Base-by-base conservation (phyloP, 2,888 invertebrate genomes). In the Dryadula phaetusa region DNA sequence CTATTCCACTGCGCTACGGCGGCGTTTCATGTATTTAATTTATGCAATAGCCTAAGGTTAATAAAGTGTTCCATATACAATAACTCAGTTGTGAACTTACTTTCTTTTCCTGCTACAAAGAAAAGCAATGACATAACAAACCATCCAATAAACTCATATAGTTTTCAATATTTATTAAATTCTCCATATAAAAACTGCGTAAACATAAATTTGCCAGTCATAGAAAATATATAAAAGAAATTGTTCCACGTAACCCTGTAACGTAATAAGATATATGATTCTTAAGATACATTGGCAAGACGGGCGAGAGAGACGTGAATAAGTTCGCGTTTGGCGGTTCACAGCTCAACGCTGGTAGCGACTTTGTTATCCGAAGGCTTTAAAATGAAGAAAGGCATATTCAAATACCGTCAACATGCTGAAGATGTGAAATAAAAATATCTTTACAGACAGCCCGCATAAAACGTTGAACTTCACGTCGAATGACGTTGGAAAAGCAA, bases 351-450 rank as follows among this genome's bases (percentile, higher is more conserved):
- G 22, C 37, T 22, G 20, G n/a, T n/a, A 14, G 18, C 34, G 18
- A 20, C 14, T 54, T 54, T 37, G n/a, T 54, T 37, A 37, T 37
- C 3, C 14, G n/a, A 22, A 56, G 22, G 56, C 54, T 54, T 54
- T n/a, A 37, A 53, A 53, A 53, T 32, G 53, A 32, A 53, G 32
- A 6, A 53, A 54, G 20, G 8, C 14, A 0, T 53, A 34, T 40
- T 56, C 40, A 56, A 56, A 56, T 22, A 56, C 22, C n/a, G 10
- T 10, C n/a, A 10, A 22, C n/a, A 56, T 2, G 22, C 22, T 22
- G 40, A 40, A 40, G 10, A 40, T 40, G 5, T 25, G 14, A 56
- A n/a, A 56, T 56, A 40, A 56, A 52, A 40, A 37, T 40, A 16
- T 22, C n/a, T 40, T 22, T 16, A 40, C 22, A 25, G n/a, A n/a